Percentiles rank a stretch among this genome's conserved stretches.
These are phyloP conservation scores for Apolygus lucorum DNA, from an alignment of 1,140 invertebrate genomes.

Conservation along the genomic window DNA sequence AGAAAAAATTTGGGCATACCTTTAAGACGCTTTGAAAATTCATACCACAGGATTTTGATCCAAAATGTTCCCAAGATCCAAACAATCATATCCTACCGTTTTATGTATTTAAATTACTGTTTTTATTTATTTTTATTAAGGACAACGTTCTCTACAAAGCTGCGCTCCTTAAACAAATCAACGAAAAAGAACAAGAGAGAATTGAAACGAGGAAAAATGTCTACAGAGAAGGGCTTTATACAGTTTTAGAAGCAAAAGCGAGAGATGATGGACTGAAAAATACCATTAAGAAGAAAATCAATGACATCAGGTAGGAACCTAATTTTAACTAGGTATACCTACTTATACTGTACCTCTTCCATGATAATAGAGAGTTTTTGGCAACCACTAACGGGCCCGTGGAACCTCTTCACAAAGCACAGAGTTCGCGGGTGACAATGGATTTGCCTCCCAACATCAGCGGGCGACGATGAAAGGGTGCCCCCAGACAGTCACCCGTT, in stretches of 20 bases:
- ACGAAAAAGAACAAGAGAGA: constrained; percentile 55
- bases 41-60: too few relatives aligned
- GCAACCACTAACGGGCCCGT: neutral
- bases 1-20: too few relatives aligned
- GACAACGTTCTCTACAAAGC: constrained; percentile 30
- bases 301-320: constrained; percentile 42
- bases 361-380: neutral
- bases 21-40: too few relatives aligned
- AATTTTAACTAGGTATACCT: too few relatives aligned
- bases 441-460: neutral
- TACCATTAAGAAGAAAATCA: constrained; percentile 50
- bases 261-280: constrained; percentile 46
- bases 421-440: neutral
- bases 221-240: constrained; percentile 53
- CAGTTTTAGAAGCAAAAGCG: constrained; percentile 48
- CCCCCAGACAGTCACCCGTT: too few relatives aligned
- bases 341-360: neutral
- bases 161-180: constrained; percentile 49
- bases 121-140: constrained; percentile 25
- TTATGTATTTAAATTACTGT: too few relatives aligned
- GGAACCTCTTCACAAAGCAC: neutral
- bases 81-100: too few relatives aligned
- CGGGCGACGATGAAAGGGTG: neutral
- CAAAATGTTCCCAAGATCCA: too few relatives aligned
- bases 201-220: constrained; percentile 49